These are phyloP conservation scores for Myopa testacea DNA, from an alignment of 2,888 invertebrate genomes.

Conservation along the genomic window DNA sequence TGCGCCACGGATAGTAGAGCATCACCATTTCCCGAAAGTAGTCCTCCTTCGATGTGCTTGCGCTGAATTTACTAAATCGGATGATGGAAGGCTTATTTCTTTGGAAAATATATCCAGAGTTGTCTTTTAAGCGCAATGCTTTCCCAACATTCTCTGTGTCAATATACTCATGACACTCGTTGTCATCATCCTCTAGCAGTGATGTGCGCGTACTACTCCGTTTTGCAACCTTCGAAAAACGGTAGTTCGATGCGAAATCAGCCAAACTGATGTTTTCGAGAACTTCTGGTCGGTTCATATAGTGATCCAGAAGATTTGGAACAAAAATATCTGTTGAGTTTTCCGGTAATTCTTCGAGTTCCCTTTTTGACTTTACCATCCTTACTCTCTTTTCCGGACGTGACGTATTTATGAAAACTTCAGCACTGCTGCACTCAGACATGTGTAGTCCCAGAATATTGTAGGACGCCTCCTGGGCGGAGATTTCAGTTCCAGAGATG, in stretches of 20 bases:
- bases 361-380: conserved; percentile 32
- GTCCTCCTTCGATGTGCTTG: background rate
- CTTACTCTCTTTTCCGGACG: conserved; percentile 37
- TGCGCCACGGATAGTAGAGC: too few relatives aligned
- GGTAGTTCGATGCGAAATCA: conserved; percentile 28
- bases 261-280: conserved; percentile 30
- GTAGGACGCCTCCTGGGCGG: conserved; percentile 35
- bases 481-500: conserved; percentile 31
- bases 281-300: conserved; percentile 23
- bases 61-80: background rate
- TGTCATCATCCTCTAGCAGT: background rate
- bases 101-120: background rate
- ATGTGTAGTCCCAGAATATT: conserved; percentile 32
- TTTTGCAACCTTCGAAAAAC: conserved; percentile 12
- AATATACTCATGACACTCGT: background rate
- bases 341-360: conserved; percentile 31
- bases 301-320: conserved; percentile 38
- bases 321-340: conserved; percentile 38
- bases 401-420: conserved; percentile 38
- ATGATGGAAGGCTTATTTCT: background rate
- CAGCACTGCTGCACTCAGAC: conserved; percentile 35
- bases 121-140: background rate
- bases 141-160: background rate
- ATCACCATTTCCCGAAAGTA: background rate
- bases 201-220: background rate